Evolutionary conservation across 2,888 invertebrate species (phyloP).

Genomic region (Papilio demoleus): DNA sequence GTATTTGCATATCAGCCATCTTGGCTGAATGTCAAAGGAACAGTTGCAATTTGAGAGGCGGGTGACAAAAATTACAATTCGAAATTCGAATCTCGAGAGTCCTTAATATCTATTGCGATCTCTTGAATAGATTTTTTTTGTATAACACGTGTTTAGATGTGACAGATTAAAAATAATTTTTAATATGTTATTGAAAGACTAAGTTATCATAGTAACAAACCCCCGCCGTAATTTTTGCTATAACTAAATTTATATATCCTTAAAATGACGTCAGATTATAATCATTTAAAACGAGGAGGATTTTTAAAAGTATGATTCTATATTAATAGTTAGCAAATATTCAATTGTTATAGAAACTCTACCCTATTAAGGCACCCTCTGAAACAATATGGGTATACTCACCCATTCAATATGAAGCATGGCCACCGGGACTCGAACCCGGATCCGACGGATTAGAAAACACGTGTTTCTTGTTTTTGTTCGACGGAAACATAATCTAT

Average conservation of each 20-base stretch:
- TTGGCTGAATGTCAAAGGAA: slow-evolving; percentile 52
- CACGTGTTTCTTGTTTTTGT: slow-evolving; percentile 51
- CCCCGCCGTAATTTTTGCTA: too few species aligned
- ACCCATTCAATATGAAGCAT: slow-evolving; percentile 28
- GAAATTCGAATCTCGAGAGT: slow-evolving; percentile 55
- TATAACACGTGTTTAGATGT: slow-evolving; percentile 6
- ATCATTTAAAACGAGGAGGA: too few species aligned
- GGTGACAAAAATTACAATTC: slow-evolving; percentile 47
- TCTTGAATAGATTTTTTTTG: slow-evolving; percentile 34
- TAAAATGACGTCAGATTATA: too few species aligned
- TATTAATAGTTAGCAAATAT: too few species aligned
- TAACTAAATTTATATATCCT: too few species aligned
- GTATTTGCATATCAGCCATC: slow-evolving; percentile 65
- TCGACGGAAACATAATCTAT: slow-evolving; percentile 41
- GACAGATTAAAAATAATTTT: too few species aligned
- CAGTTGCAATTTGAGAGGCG: slow-evolving; percentile 51
- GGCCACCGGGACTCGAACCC: slow-evolving; percentile 51
- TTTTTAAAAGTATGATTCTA: too few species aligned
- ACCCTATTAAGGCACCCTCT: slow-evolving; percentile 19
- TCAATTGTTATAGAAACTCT: neutral
- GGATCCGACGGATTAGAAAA: slow-evolving; percentile 50
- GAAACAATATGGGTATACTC: slow-evolving; percentile 26
- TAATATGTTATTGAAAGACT: too few species aligned
- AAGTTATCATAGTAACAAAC: too few species aligned
- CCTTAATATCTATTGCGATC: slow-evolving; percentile 34